These are phyloP conservation scores for Leucoraja ocellata DNA, from an alignment of 2,797 vertebrate genomes.

Conservation along the genomic window DNA sequence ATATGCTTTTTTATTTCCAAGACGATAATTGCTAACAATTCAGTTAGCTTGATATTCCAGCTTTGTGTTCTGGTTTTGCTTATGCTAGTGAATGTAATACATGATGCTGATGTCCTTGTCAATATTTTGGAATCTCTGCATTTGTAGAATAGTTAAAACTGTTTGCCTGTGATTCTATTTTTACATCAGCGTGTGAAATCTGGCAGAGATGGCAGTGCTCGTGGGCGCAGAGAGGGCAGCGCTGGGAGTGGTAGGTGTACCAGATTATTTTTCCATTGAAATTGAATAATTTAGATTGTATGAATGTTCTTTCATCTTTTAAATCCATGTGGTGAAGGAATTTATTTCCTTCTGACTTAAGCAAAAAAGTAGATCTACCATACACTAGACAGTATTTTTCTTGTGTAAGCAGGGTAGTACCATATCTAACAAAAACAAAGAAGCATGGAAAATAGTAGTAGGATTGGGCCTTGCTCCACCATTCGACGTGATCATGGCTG, in stretches of 20 bases:
- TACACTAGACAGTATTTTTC: too few species aligned
- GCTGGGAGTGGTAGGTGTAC: slow-evolving; percentile 72
- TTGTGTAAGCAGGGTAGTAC: too few species aligned
- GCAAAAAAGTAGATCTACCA: neutral
- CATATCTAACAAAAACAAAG: too few species aligned
- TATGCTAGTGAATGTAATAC: neutral
- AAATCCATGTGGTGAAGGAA: slow-evolving; percentile 3
- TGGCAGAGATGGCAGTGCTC: slow-evolving; percentile 73
- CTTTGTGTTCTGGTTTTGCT: neutral
- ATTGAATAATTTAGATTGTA: neutral
- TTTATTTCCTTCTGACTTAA: neutral
- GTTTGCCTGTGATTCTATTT: slow-evolving; percentile 39
- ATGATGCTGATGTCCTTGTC: neutral
- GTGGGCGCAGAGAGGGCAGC: slow-evolving; percentile 70
- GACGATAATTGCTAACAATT: neutral
- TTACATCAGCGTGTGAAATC: slow-evolving; percentile 70
- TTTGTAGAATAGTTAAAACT: neutral
- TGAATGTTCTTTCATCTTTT: neutral
- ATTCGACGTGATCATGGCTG: too few species aligned
- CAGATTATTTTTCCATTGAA: neutral
- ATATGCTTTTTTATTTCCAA: neutral
- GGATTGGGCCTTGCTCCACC: too few species aligned
- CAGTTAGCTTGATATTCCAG: neutral
- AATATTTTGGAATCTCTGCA: neutral
- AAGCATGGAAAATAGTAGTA: too few species aligned